Conservation (phyloP, 2,113 vertebrate genomes). For the Ploceus nigricollis region DNA sequence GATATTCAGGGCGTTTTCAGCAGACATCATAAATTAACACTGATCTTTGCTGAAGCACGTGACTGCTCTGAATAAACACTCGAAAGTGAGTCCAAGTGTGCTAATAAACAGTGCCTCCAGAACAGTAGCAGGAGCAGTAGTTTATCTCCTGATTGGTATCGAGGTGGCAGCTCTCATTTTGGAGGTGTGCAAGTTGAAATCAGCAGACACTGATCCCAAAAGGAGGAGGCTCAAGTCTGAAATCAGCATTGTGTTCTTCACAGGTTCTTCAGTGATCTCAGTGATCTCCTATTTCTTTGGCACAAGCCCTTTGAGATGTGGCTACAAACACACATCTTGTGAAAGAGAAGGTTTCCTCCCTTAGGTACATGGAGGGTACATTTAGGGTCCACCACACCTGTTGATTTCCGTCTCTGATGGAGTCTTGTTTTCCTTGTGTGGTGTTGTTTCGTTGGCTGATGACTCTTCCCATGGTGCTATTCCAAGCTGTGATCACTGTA, state of each 20-base stretch:
- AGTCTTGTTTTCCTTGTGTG: background rate
- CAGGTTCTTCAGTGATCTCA: background rate
- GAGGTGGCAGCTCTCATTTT: background rate
- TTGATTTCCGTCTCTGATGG: background rate
- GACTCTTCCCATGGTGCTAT: background rate
- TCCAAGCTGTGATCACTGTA: background rate
- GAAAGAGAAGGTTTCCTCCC: background rate
- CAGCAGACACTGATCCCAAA: background rate
- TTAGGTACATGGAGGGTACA: background rate
- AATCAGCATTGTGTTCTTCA: background rate
- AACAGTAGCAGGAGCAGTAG: background rate
- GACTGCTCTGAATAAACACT: background rate
- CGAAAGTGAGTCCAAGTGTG: background rate
- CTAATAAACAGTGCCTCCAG: background rate
- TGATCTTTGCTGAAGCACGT: conserved; percentile 23
- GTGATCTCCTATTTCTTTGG: background rate
- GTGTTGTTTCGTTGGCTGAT: background rate
- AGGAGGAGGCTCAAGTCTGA: background rate
- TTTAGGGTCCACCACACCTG: background rate
- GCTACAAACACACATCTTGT: background rate
- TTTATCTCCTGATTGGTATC: background rate
- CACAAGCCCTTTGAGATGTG: background rate
- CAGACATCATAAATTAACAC: background rate
- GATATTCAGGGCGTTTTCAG: background rate
- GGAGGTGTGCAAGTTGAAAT: background rate